Base-by-base conservation (phyloP, 2,113 vertebrate species). In the Oxyruncus cristatus region DNA sequence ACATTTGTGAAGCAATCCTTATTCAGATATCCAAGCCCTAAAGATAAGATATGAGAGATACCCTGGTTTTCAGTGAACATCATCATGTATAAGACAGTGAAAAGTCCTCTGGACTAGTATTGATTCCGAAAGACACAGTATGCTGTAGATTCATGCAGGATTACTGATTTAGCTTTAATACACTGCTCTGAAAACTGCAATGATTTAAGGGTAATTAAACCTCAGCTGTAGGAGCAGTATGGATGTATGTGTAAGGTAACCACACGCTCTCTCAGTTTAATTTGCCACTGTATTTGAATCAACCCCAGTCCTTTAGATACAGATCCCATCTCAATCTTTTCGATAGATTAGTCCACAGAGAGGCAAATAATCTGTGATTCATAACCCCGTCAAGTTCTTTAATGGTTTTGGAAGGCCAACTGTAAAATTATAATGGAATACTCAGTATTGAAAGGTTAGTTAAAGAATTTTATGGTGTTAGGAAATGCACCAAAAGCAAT, bases 401-500 rank as follows among this genome's bases (percentile, higher is more conserved):
- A 95, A 77, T 89, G 30, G 74, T 97, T 97, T 96, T 93, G 55
- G 96, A 96, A 96, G 53, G 49, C 78, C 94, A 66, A 50, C 88
- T 71, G 62, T 92, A 96, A 97, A 95, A 94, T 80, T 92, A 27
- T 85, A 96, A 92, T 62, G 28, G 61, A n/a, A 41, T 71, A 61
- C 70, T 71, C 58, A 73, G 92, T 89, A 76, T 58, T 93, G 56
- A 97, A 96, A 96, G 58, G 61, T 44, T 66, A 76, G 47, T 85
- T 95, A 93, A 84, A 86, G 39, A 73, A 62, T 93, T 93, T 74
- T 86, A 71, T 71, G 35, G 27, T 84, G 52, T 76, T 90, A 47
- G 52, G 65, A 94, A 95, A 94, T 80, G 39, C 83, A 81, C 55
- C 66, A 95, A 94, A 92, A 61, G 44, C 61, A 86, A 81, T 93